These are phyloP conservation scores for Conus ventricosus DNA, from an alignment of 1,140 invertebrate genomes.

Conservation along the genomic window DNA sequence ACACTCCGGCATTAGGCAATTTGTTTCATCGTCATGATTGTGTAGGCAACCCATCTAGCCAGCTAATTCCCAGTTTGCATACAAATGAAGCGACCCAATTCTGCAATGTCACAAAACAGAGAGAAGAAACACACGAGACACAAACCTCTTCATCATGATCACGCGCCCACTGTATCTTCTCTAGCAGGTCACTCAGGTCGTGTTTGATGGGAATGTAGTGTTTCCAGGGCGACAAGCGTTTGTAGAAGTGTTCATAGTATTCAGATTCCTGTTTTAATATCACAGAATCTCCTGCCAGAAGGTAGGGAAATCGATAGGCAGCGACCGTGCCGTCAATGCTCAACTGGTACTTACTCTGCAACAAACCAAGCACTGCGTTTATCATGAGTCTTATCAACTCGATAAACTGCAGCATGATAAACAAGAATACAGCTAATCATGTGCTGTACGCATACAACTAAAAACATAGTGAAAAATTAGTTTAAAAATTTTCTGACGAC, in stretches of 20 bases:
- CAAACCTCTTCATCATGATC: slow-evolving; percentile 82
- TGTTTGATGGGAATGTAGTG: slow-evolving; percentile 91
- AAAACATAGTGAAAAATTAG: too few species aligned
- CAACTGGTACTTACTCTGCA: slow-evolving; percentile 95
- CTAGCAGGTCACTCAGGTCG: slow-evolving; percentile 87
- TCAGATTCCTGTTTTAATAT: slow-evolving; percentile 94
- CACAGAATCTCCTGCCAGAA: slow-evolving; percentile 89
- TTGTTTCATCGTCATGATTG: too few species aligned
- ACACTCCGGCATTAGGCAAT: too few species aligned
- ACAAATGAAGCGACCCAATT: neutral
- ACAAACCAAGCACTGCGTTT: slow-evolving; percentile 12
- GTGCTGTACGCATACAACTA: too few species aligned
- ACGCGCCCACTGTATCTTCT: slow-evolving; percentile 87
- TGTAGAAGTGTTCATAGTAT: slow-evolving; percentile 97
- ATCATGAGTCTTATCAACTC: too few species aligned
- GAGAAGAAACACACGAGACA: neutral
- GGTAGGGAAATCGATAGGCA: slow-evolving; percentile 94
- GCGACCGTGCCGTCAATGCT: slow-evolving; percentile 97
- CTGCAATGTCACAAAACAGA: too few species aligned
- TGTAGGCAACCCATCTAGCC: neutral
- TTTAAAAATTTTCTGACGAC: too few species aligned
- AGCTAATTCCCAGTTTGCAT: neutral
- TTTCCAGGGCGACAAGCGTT: slow-evolving; percentile 82
- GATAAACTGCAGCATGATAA: too few species aligned
- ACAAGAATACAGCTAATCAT: too few species aligned